phyloP scores from a whole-genome alignment of 2,113 vertebrate species.

The Sisor rabdophorus region DNA sequence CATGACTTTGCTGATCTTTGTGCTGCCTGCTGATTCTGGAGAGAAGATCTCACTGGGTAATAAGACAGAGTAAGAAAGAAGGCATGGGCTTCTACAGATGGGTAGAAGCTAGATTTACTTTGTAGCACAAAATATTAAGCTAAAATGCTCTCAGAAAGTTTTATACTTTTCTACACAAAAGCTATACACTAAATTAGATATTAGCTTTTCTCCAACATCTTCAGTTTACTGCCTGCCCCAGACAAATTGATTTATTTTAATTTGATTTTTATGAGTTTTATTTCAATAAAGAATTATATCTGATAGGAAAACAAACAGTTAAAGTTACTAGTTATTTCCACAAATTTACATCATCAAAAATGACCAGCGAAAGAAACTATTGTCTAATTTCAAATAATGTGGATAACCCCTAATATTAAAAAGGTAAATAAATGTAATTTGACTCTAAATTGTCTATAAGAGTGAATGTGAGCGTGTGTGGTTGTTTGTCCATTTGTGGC shows the following conservation, averaged over 20 bases:
- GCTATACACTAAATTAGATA: constrained; percentile 3
- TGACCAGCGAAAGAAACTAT: too few species aligned
- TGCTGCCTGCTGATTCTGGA: constrained; percentile 76
- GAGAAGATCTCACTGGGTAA: constrained; percentile 79
- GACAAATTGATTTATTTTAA: not conserved
- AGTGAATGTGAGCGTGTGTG: too few species aligned
- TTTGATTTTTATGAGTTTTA: not conserved
- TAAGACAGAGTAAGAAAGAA: constrained; percentile 53
- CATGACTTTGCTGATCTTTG: constrained; percentile 74
- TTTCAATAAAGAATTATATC: too few species aligned
- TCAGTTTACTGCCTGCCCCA: not conserved
- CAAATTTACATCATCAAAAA: too few species aligned
- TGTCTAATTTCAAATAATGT: too few species aligned
- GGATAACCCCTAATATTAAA: too few species aligned
- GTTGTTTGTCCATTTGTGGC: too few species aligned
- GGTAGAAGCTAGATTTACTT: not conserved
- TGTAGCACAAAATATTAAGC: not conserved
- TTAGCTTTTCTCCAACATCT: not conserved
- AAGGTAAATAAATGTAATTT: too few species aligned
- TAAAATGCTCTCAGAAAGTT: not conserved
- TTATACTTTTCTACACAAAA: not conserved
- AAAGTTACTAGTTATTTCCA: too few species aligned
- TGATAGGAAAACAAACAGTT: too few species aligned
- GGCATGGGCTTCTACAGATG: constrained; percentile 33
- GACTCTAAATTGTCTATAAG: too few species aligned